Percentiles rank a stretch among this genome's conserved stretches.
Conservation (phyloP, 2,797 vertebrate species). For the Rhinophrynus dorsalis region DNA sequence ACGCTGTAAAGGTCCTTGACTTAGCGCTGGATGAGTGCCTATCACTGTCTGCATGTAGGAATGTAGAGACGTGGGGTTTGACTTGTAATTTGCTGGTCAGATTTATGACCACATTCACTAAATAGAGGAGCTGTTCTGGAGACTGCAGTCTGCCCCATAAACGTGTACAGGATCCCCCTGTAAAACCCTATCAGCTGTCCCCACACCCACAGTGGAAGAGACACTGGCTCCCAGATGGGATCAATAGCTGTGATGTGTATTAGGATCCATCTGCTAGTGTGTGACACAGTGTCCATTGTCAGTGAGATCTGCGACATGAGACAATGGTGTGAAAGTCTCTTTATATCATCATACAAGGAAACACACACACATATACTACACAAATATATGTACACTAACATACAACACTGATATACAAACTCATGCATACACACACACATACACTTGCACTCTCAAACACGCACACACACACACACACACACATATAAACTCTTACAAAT, state of each 20-base stretch:
- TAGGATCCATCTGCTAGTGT: slow-evolving; percentile 2
- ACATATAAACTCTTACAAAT: too few relatives aligned
- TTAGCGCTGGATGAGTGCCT: too few relatives aligned
- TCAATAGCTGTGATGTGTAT: slow-evolving; percentile 22
- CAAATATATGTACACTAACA: not conserved
- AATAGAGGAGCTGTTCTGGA: too few relatives aligned
- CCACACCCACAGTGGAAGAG: slow-evolving; percentile 5
- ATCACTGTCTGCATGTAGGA: too few relatives aligned
- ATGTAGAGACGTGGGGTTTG: too few relatives aligned
- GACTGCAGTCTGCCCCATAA: not conserved
- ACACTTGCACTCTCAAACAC: too few relatives aligned
- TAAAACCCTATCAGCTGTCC: not conserved
- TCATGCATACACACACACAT: not conserved
- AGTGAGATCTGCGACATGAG: not conserved
- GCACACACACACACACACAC: not conserved
- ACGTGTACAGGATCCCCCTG: not conserved
- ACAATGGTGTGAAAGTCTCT: not conserved
- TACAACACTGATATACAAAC: too few relatives aligned
- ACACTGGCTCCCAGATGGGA: not conserved
- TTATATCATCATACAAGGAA: not conserved
- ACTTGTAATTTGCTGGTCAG: too few relatives aligned
- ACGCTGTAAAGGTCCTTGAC: too few relatives aligned
- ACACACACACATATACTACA: not conserved
- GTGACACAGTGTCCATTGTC: not conserved
- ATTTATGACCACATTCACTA: too few relatives aligned